phyloP scores from a whole-genome alignment of 2,888 invertebrate species.

The Elegia similella region DNA sequence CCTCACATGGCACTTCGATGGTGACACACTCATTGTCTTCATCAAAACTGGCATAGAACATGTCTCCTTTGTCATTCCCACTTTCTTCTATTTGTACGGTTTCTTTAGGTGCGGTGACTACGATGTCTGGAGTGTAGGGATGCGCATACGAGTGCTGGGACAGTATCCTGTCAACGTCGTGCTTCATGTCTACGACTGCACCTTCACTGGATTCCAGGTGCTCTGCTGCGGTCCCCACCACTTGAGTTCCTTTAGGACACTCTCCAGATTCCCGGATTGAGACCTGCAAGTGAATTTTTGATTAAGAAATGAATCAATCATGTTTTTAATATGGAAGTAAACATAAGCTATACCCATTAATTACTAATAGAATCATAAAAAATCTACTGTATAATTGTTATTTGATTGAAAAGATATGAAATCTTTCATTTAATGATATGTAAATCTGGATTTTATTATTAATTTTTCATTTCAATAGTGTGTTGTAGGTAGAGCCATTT shows the following conservation, averaged over 20 bases:
- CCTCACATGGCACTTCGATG: constrained; percentile 85
- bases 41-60: constrained; percentile 87
- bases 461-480: too few relatives aligned
- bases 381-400: too few relatives aligned
- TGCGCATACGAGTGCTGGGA: constrained; percentile 78
- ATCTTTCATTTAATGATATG: too few relatives aligned
- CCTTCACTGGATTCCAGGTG: constrained; percentile 90
- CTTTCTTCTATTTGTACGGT: constrained; percentile 53
- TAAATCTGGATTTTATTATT: too few relatives aligned
- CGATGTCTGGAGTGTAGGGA: constrained; percentile 60
- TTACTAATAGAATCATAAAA: too few relatives aligned
- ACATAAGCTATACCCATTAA: not conserved
- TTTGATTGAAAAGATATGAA: too few relatives aligned
- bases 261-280: constrained; percentile 61
- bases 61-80: constrained; percentile 77
- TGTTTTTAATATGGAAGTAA: not conserved
- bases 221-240: constrained; percentile 95
- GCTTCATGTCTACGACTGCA: constrained; percentile 73
- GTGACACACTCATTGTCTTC: constrained; percentile 88
- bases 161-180: constrained; percentile 73
- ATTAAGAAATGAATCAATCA: not conserved
- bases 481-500: too few relatives aligned
- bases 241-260: constrained; percentile 81
- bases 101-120: constrained; percentile 32
- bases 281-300: constrained; percentile 45